Percentiles rank a stretch among this genome's conserved stretches.
These are phyloP conservation scores for Drosophila anomelani DNA, from an alignment of 2,888 invertebrate species.

Conservation along the genomic window DNA sequence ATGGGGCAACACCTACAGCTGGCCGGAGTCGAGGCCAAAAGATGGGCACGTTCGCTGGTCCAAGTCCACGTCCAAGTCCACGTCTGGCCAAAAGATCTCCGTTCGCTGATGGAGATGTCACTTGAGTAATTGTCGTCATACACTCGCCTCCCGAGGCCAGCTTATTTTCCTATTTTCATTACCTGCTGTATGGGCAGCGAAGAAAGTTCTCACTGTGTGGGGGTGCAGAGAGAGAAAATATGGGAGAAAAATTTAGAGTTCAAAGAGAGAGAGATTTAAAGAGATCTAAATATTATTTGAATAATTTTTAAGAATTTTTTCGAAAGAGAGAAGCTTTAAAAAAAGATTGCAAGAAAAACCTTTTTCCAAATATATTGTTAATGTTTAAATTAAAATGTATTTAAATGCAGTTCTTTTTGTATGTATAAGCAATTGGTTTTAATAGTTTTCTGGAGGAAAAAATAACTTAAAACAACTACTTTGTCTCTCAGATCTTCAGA, in stretches of 20 bases:
- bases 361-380: too few relatives aligned
- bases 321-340: not conserved
- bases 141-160: constrained; percentile 17
- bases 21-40: constrained; percentile 26
- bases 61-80: constrained; percentile 24
- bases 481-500: too few relatives aligned
- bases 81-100: constrained; percentile 40
- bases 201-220: constrained; percentile 30
- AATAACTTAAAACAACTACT: too few relatives aligned
- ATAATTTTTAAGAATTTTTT: not conserved
- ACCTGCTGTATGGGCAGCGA: constrained; percentile 6
- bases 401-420: too few relatives aligned
- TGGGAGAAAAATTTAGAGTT: not conserved
- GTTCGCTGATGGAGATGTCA: constrained; percentile 59
- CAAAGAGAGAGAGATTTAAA: too few relatives aligned
- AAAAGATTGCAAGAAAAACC: not conserved
- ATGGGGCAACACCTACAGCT: constrained; percentile 27
- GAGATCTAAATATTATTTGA: not conserved
- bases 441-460: too few relatives aligned
- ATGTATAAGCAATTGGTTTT: too few relatives aligned
- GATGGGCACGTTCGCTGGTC: constrained; percentile 37
- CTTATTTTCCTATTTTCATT: constrained; percentile 11
- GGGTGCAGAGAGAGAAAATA: constrained; percentile 13
- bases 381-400: too few relatives aligned
- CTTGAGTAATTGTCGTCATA: constrained; percentile 73